Evolutionary conservation across 2,113 vertebrate species (phyloP).

Genomic region (Panurus biarmicus): DNA sequence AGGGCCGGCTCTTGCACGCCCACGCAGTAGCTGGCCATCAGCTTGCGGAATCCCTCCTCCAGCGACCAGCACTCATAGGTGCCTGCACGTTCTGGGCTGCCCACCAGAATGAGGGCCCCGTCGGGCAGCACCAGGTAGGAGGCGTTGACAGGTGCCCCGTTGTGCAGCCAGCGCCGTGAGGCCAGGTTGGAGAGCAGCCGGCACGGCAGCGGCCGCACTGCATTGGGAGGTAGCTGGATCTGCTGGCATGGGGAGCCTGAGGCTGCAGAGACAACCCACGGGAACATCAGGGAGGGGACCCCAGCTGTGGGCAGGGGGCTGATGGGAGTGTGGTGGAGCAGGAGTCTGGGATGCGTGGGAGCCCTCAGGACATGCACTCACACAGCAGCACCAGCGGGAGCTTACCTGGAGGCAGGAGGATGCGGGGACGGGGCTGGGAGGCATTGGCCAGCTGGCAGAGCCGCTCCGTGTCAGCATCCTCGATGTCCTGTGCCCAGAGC

Average conservation of each 20-base stretch:
- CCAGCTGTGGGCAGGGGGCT: fast-evolving
- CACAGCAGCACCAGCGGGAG: not conserved
- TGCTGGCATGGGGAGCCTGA: conserved; percentile 62
- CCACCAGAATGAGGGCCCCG: conserved; percentile 85
- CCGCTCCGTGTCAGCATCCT: conserved; percentile 68
- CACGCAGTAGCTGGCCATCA: conserved; percentile 89
- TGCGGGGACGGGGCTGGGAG: conserved; percentile 23
- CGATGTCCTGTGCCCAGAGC: conserved; percentile 83
- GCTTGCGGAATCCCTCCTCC: conserved; percentile 85
- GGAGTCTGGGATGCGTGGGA: not conserved
- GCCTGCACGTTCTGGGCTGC: conserved; percentile 74
- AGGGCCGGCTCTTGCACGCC: not conserved
- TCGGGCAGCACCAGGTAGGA: conserved; percentile 81
- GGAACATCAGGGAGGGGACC: fast-evolving
- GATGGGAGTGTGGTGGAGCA: fast-evolving
- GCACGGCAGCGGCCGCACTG: conserved; percentile 81
- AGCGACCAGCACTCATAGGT: conserved; percentile 90
- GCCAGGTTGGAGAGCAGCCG: conserved; percentile 88
- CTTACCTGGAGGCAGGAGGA: conserved; percentile 55
- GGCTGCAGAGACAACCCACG: conserved; percentile 9
- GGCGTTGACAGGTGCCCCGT: conserved; percentile 58
- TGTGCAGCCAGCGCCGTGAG: conserved; percentile 78
- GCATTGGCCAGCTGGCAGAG: conserved; percentile 61
- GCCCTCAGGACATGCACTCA: fast-evolving
- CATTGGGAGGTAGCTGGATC: conserved; percentile 78